Base-by-base conservation (phyloP, 2,113 vertebrate genomes). In the Hylia prasina region DNA sequence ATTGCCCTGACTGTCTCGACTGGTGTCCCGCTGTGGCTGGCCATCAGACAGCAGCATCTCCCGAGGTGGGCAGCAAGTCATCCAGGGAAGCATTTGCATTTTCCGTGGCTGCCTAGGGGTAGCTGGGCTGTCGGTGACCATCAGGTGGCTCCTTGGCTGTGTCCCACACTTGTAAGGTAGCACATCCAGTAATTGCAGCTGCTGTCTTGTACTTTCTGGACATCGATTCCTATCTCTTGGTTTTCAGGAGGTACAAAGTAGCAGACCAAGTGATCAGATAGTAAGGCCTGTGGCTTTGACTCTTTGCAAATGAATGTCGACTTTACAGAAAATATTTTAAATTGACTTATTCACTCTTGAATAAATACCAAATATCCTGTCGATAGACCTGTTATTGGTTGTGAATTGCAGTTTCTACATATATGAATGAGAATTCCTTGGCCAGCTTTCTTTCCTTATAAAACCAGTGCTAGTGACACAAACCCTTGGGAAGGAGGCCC, bases 1-100 rank as follows among this genome's bases (percentile, higher is more conserved):
- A 1, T 8, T 48, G 54, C 18, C 42, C 17, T 33, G 13, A 4
- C 2, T 1, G 1, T 27, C 13, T n/a, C 20, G 6, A 1, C 0
- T 24, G 0, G 11, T 47, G 28, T 80, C 3, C 9, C 3, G 31
- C 42, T 50, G 39, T 1, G 11, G 15, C 28, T 44, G 33, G 2
- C 25, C 12, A 11, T 30, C 65, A 65, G 31, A 4, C 2, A 20
- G 65, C 31, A 24, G 31, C 37, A 12, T 22, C 42, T 70, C 30
- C 39, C 24, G 39, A 35, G 9, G 17, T 2, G 21, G 56, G 8
- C 2, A 33, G 40, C n/a, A 4, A 22, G 18, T 19, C 57, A 7
- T 15, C 6, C 25, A 15, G 51, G 60, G 77, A 37, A 40, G 17
- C 0, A 0, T 13, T 13, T 28, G 48, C 11, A 1, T 28, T 56